phyloP scores from a whole-genome alignment of 35 echinoderm and acorn worm genomes.

The Nesometra sesokonis region DNA sequence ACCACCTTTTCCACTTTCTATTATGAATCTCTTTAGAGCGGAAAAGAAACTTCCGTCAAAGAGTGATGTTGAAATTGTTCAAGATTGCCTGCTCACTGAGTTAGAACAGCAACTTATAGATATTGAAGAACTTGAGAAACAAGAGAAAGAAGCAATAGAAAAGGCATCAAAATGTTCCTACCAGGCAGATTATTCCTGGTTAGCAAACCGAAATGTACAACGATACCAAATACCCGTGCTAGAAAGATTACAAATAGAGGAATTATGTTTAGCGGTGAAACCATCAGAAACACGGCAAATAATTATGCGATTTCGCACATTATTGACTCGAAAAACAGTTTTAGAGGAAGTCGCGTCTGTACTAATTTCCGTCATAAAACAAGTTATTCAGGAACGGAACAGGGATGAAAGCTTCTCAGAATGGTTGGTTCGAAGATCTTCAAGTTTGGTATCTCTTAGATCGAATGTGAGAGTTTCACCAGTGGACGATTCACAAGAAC shows the following conservation, averaged over 20 bases:
- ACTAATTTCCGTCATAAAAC: background rate
- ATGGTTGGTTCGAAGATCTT: background rate
- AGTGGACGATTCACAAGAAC: background rate
- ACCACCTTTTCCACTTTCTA: background rate
- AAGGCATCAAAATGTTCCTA: background rate
- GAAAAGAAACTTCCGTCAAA: background rate
- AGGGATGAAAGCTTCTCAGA: background rate
- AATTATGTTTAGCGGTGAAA: background rate
- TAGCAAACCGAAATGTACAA: background rate
- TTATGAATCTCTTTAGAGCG: background rate
- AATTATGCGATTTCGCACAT: background rate
- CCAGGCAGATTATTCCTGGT: background rate
- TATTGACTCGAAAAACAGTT: background rate
- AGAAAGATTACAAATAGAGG: slow-evolving; percentile 1
- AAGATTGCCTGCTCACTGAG: background rate
- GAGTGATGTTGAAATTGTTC: background rate
- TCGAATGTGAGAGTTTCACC: background rate
- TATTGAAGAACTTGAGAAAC: background rate
- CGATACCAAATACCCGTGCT: background rate
- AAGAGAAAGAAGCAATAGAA: background rate
- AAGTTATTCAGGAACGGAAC: background rate
- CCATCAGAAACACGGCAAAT: slow-evolving; percentile 1
- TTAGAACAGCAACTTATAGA: background rate
- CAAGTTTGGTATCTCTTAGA: background rate
- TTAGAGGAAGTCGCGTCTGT: background rate